phyloP scores from a whole-genome alignment of 1,140 invertebrate species.

The Anthonomus grandis region DNA sequence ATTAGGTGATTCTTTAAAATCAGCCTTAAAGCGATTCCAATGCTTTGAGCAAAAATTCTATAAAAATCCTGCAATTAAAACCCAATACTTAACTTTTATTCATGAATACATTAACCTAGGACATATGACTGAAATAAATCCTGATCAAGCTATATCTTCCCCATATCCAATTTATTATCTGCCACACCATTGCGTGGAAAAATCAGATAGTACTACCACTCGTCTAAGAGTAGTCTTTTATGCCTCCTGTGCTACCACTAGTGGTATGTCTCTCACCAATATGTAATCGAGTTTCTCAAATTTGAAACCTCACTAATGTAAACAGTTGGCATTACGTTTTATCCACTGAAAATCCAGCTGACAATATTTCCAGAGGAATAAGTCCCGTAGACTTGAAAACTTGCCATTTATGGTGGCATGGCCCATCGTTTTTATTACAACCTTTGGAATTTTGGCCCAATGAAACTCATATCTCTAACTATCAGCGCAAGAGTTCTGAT shows the following conservation, averaged over 20 bases:
- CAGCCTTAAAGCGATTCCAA: no score
- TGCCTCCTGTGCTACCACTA: no score
- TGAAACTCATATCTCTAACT: no score
- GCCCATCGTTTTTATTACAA: slow-evolving; percentile 7
- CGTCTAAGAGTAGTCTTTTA: slow-evolving; percentile 5
- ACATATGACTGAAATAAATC: slow-evolving; percentile 13
- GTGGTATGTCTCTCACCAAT: no score
- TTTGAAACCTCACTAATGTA: slow-evolving; percentile 34
- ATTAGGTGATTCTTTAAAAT: no score
- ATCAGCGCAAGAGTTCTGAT: no score
- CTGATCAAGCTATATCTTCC: no score
- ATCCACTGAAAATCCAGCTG: slow-evolving; percentile 34
- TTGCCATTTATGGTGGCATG: slow-evolving; percentile 31
- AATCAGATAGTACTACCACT: slow-evolving; percentile 7
- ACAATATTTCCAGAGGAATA: slow-evolving; percentile 34
- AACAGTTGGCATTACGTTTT: slow-evolving; percentile 23
- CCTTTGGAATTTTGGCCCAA: background rate
- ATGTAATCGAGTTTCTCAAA: slow-evolving; percentile 44
- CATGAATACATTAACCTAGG: slow-evolving; percentile 13
- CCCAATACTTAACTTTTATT: slow-evolving; percentile 16
- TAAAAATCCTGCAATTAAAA: slow-evolving; percentile 9
- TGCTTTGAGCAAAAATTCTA: slow-evolving; percentile 10
- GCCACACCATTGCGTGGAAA: slow-evolving; percentile 42
- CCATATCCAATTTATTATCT: no score
- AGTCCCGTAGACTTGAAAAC: slow-evolving; percentile 21